Percentiles rank a stretch among this genome's conserved stretches.
Conservation (phyloP, 2,797 vertebrate species). For the Parambassis ranga region DNA sequence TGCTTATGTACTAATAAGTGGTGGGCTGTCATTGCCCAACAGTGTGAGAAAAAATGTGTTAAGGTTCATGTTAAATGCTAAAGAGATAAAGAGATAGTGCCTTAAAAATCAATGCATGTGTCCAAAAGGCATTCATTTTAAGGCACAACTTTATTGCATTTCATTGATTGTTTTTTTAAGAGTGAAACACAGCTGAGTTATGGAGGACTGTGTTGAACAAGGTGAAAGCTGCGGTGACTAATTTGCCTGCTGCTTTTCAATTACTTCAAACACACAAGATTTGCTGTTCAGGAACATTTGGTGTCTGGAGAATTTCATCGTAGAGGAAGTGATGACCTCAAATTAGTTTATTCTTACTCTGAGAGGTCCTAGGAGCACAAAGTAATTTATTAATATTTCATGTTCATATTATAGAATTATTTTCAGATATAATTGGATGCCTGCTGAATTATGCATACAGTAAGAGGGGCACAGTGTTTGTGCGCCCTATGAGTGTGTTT, state of each 20-base stretch:
- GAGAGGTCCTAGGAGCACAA: slow-evolving; percentile 37
- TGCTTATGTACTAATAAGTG: too few species aligned
- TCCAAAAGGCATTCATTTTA: neutral
- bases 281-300: slow-evolving; percentile 45
- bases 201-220: neutral
- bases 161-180: neutral
- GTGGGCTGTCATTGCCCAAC: too few species aligned
- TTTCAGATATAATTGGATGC: slow-evolving; percentile 71
- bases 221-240: slow-evolving; percentile 13
- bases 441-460: slow-evolving; percentile 70
- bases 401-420: slow-evolving; percentile 69
- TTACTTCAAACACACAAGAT: slow-evolving; percentile 46
- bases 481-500: slow-evolving; percentile 18
- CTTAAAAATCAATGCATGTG: neutral
- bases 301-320: slow-evolving; percentile 13
- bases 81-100: neutral
- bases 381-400: slow-evolving; percentile 73
- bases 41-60: neutral
- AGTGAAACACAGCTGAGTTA: neutral
- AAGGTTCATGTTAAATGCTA: neutral
- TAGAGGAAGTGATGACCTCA: slow-evolving; percentile 46
- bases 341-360: slow-evolving; percentile 38
- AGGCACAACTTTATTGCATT: neutral
- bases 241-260: slow-evolving; percentile 45
- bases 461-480: neutral